Base-by-base conservation (phyloP, 1,140 invertebrate species). In the Ostrea edulis region DNA sequence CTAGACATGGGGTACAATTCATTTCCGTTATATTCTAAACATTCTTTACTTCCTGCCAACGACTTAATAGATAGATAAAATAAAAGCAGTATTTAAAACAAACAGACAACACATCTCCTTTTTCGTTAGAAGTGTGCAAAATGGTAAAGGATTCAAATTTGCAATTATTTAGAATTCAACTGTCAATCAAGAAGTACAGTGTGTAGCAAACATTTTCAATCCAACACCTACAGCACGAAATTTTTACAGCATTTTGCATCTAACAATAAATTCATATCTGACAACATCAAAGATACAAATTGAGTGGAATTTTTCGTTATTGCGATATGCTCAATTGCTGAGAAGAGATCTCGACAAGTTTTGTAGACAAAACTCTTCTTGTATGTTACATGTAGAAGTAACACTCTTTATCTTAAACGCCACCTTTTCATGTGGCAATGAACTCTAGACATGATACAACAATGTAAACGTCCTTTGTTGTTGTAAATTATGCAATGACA, bases 401-500 rank as follows among this genome's bases (percentile, higher is more conserved):
- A 77, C 25, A 35, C 68, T 77, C 29, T 44, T 12, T 29, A 77
- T 77, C 68, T 77, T 77, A 77, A 77, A 77, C 68, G 68, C 68
- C 68, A 25, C 68, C 29, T 29, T 77, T 35, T 14, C 2, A 77
- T 35, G 12, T 77, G 68, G 29, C 12, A 29, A 29, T 35, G 68
- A 77, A 77, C 29, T 25, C 25, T 2, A 29, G 29, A 77, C 25
- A 29, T 12, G 25, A 29, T 77, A 17, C 25, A 77, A 35, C 22
- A 14, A 62, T 62, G 11, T 62, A 7, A 62, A 62, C 14, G 22
- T 35, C 25, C 25, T 14, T 4, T 35, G 11, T 12, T 77, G 14
- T 77, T 77, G 68, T 77, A 35, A 77, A 77, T 77, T 77, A 77
- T 77, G 68, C 68, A 77, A 77, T 35, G 25, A 12, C 68, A 29